Conservation (phyloP, 2,797 vertebrate species). For the Eulemur rubriventer region DNA sequence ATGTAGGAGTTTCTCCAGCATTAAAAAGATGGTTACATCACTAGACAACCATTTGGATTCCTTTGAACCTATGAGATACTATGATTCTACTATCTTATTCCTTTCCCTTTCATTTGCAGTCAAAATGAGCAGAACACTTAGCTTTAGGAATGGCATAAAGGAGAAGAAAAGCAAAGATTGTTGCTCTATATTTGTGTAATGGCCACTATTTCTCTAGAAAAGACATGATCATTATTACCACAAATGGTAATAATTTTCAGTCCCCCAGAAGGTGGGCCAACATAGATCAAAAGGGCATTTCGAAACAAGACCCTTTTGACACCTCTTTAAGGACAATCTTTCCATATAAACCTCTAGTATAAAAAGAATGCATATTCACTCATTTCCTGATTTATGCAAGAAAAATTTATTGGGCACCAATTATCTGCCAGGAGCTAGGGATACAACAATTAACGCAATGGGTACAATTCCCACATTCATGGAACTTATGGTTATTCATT, state of each 20-base stretch:
- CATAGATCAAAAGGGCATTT: background rate
- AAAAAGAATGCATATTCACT: background rate
- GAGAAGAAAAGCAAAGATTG: background rate
- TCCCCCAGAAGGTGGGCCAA: background rate
- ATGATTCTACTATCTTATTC: background rate
- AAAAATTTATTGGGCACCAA: background rate
- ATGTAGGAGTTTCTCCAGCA: background rate
- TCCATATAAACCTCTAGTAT: background rate
- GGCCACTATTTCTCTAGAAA: background rate
- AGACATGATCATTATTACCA: background rate
- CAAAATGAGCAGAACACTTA: background rate
- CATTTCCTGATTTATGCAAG: background rate
- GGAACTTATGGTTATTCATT: background rate
- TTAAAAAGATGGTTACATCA: background rate
- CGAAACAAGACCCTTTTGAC: background rate
- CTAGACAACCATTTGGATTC: background rate
- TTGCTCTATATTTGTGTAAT: background rate
- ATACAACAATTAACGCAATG: background rate
- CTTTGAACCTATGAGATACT: background rate
- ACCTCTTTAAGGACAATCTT: background rate
- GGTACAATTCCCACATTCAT: background rate
- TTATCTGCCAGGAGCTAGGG: background rate
- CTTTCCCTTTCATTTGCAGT: background rate
- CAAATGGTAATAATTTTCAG: background rate
- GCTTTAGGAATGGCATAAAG: background rate